Percentiles rank a stretch among this genome's conserved stretches.
Evolutionary conservation across 2,113 vertebrate species (phyloP).

Genomic region (Suncus etruscus): DNA sequence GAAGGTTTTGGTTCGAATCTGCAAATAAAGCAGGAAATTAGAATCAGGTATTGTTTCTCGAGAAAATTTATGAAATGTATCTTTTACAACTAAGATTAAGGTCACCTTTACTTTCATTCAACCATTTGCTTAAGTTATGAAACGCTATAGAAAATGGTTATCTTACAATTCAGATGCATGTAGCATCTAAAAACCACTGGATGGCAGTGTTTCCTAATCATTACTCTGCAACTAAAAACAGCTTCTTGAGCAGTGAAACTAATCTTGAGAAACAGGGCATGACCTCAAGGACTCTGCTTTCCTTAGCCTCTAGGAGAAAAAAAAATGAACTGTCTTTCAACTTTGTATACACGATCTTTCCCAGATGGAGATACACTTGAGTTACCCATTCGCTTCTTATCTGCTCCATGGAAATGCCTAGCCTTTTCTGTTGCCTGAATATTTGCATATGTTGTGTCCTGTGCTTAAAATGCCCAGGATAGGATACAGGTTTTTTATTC

Average conservation of each 20-base stretch:
- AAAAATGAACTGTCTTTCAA: neutral
- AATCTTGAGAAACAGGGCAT: neutral
- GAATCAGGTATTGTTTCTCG: neutral
- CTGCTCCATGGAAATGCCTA: neutral
- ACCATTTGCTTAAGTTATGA: constrained; percentile 30
- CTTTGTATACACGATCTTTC: neutral
- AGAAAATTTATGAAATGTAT: neutral
- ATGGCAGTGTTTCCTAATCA: constrained; percentile 76
- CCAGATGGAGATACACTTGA: neutral
- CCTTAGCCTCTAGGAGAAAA: neutral
- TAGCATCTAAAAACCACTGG: constrained; percentile 41
- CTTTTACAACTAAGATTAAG: neutral
- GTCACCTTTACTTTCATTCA: neutral
- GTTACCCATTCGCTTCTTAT: neutral
- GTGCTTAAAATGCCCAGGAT: neutral
- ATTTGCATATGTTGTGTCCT: neutral
- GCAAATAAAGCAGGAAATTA: neutral
- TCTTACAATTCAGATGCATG: neutral
- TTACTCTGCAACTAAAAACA: neutral
- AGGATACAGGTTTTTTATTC: neutral
- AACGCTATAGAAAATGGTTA: neutral
- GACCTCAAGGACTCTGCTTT: neutral
- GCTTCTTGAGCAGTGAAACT: constrained; percentile 1
- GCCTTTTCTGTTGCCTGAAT: constrained; percentile 1
- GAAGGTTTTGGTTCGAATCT: constrained; percentile 28